phyloP scores from a whole-genome alignment of 2,888 invertebrate genomes.

The Pammene aurita region DNA sequence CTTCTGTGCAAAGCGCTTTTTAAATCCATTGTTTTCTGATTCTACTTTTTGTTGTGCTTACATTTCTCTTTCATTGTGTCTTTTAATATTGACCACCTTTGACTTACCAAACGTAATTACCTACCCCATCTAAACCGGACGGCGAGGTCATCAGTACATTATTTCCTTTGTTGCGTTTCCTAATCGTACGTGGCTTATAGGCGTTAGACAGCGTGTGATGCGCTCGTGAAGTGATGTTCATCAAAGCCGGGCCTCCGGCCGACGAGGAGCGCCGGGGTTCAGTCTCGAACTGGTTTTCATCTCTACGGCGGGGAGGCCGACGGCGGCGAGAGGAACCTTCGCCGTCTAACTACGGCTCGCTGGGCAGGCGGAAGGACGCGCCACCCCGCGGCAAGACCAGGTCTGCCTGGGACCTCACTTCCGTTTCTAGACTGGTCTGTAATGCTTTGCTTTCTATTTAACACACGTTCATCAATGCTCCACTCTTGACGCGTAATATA shows the following conservation, averaged over 20 bases:
- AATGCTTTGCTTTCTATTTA: conserved; percentile 45
- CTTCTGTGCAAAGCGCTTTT: conserved; percentile 5
- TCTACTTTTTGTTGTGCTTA: conserved; percentile 9
- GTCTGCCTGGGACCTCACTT: conserved; percentile 85
- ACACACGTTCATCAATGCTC: not conserved
- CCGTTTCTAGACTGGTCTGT: conserved; percentile 83
- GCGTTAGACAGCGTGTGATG: conserved; percentile 67
- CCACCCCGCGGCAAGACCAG: conserved; percentile 77
- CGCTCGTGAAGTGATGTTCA: conserved; percentile 78
- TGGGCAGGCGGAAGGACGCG: conserved; percentile 78
- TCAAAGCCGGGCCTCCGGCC: conserved; percentile 76
- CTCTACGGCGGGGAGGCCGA: conserved; percentile 85
- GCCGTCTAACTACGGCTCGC: conserved; percentile 77
- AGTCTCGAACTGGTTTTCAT: conserved; percentile 92
- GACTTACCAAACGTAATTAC: not conserved
- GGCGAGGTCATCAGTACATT: conserved; percentile 70
- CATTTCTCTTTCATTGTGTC: not conserved
- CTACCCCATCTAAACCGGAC: conserved; percentile 1
- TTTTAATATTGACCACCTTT: not conserved
- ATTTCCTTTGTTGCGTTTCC: conserved; percentile 69
- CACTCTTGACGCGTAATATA: not conserved
- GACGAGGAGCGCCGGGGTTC: conserved; percentile 86
- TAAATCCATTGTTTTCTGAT: not conserved
- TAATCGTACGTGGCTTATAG: conserved; percentile 61
- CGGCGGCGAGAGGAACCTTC: conserved; percentile 74